Conservation (phyloP, 1,140 invertebrate species). For the Mercenaria mercenaria region DNA sequence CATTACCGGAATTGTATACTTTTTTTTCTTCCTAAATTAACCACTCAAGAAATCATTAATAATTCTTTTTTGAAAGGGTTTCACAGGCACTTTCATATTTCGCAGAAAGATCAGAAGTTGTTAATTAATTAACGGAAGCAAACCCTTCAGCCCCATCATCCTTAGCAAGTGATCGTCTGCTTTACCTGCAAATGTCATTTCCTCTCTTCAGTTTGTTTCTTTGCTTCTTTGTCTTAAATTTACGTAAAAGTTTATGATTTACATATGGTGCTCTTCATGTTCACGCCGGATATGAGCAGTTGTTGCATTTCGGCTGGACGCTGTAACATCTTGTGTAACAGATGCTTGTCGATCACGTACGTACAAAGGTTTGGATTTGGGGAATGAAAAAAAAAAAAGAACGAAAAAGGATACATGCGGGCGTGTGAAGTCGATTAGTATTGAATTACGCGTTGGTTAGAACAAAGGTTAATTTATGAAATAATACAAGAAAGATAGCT, state of each 20-base stretch:
- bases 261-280: constrained; percentile 6
- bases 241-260: not conserved
- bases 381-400: too few relatives aligned
- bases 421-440: not conserved
- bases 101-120: not conserved
- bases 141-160: constrained; percentile 4
- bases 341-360: not conserved
- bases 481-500: not conserved
- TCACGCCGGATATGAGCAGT: not conserved
- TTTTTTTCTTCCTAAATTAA: too few relatives aligned
- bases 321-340: constrained; percentile 1
- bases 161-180: not conserved
- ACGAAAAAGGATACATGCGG: not conserved
- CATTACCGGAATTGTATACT: too few relatives aligned
- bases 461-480: not conserved
- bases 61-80: not conserved
- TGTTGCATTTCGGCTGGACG: not conserved
- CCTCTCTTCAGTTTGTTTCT: not conserved
- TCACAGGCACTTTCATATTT: not conserved
- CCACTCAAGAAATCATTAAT: too few relatives aligned
- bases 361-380: not conserved
- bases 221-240: constrained; percentile 2
- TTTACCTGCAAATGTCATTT: not conserved
- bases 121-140: constrained; percentile 17
- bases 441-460: not conserved